Evolutionary conservation across 1,140 invertebrate species (phyloP).

Genomic region (Drosophila eugracilis): DNA sequence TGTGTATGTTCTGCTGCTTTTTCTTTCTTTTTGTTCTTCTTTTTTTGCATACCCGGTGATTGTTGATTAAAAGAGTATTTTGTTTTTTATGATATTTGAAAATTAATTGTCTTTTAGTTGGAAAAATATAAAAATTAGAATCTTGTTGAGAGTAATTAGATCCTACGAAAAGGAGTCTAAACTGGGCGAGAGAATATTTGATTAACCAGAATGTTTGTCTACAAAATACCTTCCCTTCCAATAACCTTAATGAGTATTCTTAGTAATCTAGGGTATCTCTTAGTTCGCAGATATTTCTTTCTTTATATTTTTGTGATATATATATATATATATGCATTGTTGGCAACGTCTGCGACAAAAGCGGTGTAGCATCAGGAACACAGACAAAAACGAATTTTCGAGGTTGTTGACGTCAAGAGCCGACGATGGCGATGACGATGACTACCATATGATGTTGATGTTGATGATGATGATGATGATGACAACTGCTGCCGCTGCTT

Average conservation of each 20-base stretch:
- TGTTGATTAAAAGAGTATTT: neutral
- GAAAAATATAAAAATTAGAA: too few species aligned
- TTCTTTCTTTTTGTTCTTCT: slow-evolving; percentile 10
- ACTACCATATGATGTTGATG: slow-evolving; percentile 30
- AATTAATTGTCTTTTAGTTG: too few species aligned
- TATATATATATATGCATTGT: slow-evolving; percentile 30
- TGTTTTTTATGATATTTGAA: too few species aligned
- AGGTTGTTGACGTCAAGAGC: slow-evolving; percentile 73
- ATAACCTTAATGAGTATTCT: neutral
- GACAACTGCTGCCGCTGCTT: slow-evolving; percentile 72
- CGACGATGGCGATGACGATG: slow-evolving; percentile 12
- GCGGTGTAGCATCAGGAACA: slow-evolving; percentile 43
- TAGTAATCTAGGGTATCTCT: neutral
- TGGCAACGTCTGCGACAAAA: slow-evolving; percentile 73
- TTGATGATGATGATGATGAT: slow-evolving; percentile 60
- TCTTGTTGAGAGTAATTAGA: too few species aligned
- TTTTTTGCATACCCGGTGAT: neutral
- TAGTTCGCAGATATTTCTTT: too few species aligned
- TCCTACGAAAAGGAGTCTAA: too few species aligned
- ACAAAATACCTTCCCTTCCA: too few species aligned
- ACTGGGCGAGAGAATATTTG: too few species aligned
- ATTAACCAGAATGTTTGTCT: too few species aligned
- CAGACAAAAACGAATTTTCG: slow-evolving; percentile 62
- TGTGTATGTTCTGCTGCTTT: slow-evolving; percentile 1
- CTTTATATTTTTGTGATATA: neutral